phyloP scores from a whole-genome alignment of 2,888 invertebrate species.

The Clistopyga incitator region DNA sequence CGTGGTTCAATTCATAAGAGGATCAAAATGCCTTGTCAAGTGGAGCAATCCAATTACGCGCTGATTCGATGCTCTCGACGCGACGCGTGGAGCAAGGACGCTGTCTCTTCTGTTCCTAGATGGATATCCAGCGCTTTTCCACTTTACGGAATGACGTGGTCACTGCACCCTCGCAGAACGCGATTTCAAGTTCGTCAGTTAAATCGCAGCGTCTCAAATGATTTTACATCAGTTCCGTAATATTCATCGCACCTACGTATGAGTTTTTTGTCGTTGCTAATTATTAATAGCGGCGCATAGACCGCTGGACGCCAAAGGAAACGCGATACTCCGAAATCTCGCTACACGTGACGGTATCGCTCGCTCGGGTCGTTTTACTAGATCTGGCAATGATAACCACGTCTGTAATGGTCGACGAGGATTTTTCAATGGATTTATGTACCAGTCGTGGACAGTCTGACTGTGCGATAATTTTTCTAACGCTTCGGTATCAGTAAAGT shows the following conservation, averaged over 20 bases:
- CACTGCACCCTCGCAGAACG: not conserved
- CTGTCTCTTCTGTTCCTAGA: conserved; percentile 34
- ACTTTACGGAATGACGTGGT: conserved; percentile 17
- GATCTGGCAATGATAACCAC: not conserved
- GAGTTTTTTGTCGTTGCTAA: not conserved
- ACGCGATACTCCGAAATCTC: conserved; percentile 49
- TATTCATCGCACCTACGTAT: not conserved
- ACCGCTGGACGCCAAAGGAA: conserved; percentile 24
- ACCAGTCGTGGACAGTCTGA: not conserved
- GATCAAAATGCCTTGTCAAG: conserved; percentile 82
- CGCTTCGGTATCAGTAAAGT: not conserved
- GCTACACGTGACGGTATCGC: conserved; percentile 30
- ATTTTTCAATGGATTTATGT: not conserved
- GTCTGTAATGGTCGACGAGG: not conserved
- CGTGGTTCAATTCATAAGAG: conserved; percentile 79
- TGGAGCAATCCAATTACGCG: conserved; percentile 82
- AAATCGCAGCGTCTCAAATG: conserved; percentile 12
- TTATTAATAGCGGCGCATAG: not conserved
- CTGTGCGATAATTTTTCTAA: not conserved
- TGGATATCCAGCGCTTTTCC: conserved; percentile 12
- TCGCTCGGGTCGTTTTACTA: conserved; percentile 54
- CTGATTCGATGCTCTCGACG: conserved; percentile 78
- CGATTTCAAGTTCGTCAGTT: not conserved
- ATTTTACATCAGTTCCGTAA: not conserved
- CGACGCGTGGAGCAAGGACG: conserved; percentile 59